These are phyloP conservation scores for Cerceris rybyensis DNA, from an alignment of 2,888 invertebrate species.

Conservation along the genomic window DNA sequence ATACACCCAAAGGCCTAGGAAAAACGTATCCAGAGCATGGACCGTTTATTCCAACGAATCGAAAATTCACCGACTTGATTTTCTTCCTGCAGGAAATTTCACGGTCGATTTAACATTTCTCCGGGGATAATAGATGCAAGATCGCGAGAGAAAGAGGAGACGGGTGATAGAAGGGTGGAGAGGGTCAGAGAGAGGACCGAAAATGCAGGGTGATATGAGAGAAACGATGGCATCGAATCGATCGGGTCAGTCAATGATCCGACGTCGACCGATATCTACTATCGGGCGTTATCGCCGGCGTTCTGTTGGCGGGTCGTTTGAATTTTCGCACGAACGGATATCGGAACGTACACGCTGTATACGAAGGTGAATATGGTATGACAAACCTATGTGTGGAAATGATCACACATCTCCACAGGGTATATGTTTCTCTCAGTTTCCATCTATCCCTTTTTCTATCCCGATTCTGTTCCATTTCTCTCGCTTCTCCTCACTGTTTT, in stretches of 20 bases:
- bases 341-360: conserved; percentile 50
- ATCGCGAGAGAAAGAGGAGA: conserved; percentile 12
- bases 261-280: conserved; percentile 61
- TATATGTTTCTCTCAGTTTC: conserved; percentile 19
- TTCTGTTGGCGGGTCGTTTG: conserved; percentile 74
- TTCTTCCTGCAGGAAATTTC: conserved; percentile 28
- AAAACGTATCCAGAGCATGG: not conserved
- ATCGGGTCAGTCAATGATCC: conserved; percentile 61
- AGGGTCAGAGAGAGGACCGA: conserved; percentile 10
- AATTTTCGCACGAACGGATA: conserved; percentile 77
- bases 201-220: conserved; percentile 36
- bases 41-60: not conserved
- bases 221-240: conserved; percentile 63
- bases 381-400: conserved; percentile 55
- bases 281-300: conserved; percentile 62
- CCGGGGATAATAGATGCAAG: conserved; percentile 40
- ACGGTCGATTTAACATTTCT: conserved; percentile 38
- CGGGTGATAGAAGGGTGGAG: not conserved
- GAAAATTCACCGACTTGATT: conserved; percentile 22
- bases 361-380: conserved; percentile 53
- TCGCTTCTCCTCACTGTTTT: conserved; percentile 13
- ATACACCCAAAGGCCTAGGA: not conserved
- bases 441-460: not conserved
- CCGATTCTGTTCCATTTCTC: not conserved
- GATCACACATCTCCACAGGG: conserved; percentile 41